phyloP scores from a whole-genome alignment of 1,140 invertebrate species.

The Leptoteleia sp. region DNA sequence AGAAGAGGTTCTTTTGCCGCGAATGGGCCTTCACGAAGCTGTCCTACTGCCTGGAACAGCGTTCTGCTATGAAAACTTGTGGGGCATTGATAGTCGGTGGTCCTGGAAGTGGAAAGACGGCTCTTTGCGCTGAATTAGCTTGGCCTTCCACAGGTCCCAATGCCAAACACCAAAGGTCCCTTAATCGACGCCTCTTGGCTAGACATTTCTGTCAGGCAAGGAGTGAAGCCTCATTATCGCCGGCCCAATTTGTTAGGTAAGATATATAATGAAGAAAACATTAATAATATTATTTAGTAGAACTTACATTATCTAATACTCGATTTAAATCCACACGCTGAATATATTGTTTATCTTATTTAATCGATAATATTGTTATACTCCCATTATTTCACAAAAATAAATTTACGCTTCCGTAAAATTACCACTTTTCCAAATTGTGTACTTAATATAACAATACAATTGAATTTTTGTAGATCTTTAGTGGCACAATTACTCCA shows the following conservation, averaged over 20 bases:
- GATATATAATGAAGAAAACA: not conserved
- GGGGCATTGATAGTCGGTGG: slow-evolving; percentile 93
- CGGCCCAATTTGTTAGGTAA: slow-evolving; percentile 89
- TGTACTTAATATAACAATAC: too few relatives aligned
- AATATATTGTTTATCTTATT: too few relatives aligned
- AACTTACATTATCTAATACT: too few relatives aligned
- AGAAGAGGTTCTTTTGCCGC: slow-evolving; percentile 89
- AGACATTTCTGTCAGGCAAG: slow-evolving; percentile 90
- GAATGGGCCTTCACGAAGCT: slow-evolving; percentile 98
- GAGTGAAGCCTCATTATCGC: slow-evolving; percentile 84
- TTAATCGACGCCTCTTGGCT: slow-evolving; percentile 89
- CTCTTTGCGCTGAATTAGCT: slow-evolving; percentile 91
- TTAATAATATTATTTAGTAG: not conserved
- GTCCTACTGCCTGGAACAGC: slow-evolving; percentile 90
- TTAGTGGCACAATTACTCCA: slow-evolving; percentile 88
- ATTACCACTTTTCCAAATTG: too few relatives aligned
- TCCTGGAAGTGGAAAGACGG: slow-evolving; percentile 93
- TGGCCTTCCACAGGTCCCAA: slow-evolving; percentile 85
- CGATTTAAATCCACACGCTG: too few relatives aligned
- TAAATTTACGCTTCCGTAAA: too few relatives aligned
- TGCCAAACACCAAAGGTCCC: slow-evolving; percentile 85
- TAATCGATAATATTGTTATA: too few relatives aligned
- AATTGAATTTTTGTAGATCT: slow-evolving; percentile 80
- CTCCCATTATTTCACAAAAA: too few relatives aligned
- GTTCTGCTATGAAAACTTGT: slow-evolving; percentile 86